A percentile compares a stretch with the other conserved stretches of the same genome.
Evolutionary conservation across 2,113 vertebrate genomes (phyloP).

Genomic region (Porphyrio hochstetteri): DNA sequence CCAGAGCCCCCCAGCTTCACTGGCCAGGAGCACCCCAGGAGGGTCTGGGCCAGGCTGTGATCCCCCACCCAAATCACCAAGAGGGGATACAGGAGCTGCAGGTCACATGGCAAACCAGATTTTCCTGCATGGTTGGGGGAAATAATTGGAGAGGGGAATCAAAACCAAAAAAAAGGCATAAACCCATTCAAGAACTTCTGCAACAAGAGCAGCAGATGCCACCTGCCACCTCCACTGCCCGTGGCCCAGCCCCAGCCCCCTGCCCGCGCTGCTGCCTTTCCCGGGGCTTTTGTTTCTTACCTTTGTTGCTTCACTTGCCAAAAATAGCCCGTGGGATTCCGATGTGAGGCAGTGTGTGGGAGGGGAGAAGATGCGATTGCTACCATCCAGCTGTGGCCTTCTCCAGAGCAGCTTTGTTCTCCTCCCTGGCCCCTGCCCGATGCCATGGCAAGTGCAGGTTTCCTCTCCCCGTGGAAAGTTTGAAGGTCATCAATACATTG

Average conservation of each 20-base stretch:
- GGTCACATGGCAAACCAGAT: rapidly evolving
- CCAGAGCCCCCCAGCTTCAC: not conserved
- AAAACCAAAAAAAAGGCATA: not conserved
- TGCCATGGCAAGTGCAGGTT: rapidly evolving
- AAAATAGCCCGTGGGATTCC: not conserved
- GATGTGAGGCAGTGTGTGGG: not conserved
- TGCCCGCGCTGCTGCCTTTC: not conserved
- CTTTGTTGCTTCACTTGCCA: not conserved
- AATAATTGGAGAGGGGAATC: not conserved
- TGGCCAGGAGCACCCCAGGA: rapidly evolving
- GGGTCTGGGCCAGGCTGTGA: not conserved
- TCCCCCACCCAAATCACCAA: not conserved
- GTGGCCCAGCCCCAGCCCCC: not conserved
- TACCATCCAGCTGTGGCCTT: not conserved
- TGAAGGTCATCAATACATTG: not conserved
- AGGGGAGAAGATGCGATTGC: not conserved
- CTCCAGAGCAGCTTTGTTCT: not conserved
- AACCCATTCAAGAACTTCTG: not conserved
- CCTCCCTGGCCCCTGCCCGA: not conserved
- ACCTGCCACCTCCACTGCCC: not conserved
- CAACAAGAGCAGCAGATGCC: not conserved
- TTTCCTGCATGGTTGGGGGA: rapidly evolving
- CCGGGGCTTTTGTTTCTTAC: not conserved
- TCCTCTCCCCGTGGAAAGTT: slow-evolving; percentile 8
- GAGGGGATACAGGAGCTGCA: not conserved